Evolutionary conservation across 2,113 vertebrate genomes (phyloP), one percentile per base, ranked within the genome.

Genomic region (Callocephalon fimbriatum): DNA sequence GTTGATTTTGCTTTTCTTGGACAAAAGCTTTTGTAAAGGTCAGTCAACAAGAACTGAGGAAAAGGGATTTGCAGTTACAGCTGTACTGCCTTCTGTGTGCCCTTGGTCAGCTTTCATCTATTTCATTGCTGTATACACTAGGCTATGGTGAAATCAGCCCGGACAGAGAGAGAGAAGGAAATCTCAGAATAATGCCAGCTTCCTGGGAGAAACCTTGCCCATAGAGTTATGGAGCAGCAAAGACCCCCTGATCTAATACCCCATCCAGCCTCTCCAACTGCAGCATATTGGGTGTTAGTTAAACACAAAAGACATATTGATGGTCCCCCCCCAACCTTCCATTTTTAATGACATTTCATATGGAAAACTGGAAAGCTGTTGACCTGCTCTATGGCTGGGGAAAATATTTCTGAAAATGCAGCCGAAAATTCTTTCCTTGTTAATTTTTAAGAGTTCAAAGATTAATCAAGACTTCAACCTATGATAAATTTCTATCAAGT

Each of bases 41-140:
- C 44, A 17, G 88, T 86, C 96, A 97, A 89, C 51, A 77, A 59
- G 92, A 79, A 74, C 15, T 21, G 95, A 94, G 85, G 91, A 97
- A 98, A 95, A 94, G 67, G 90, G 72, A 79, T 95, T 95, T 84
- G 90, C 84, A 95, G 91, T 94, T 86, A 89, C 86, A 95, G 77
- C 95, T 95, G 90, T 91, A 90, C 67, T 95, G 91, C 65, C 84
- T 96, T 62, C 85, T 94, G 85, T 6, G 1, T 93, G 88, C 78
- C 54, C 88, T 93, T 96, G 90, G 88, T 91, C 86, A 95, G 94
- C 94, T 97, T 98, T 96, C 92, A 94, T 96, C 97, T 95, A 10
- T 90, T 96, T 95, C 81, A 51, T 31, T 92, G 93, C 82, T 83
- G 84, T 94, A 68, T 96, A 95, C 73, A n/a, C 71, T 87, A 72